Conservation (phyloP, 1,140 invertebrate species). For the Patella vulgata region DNA sequence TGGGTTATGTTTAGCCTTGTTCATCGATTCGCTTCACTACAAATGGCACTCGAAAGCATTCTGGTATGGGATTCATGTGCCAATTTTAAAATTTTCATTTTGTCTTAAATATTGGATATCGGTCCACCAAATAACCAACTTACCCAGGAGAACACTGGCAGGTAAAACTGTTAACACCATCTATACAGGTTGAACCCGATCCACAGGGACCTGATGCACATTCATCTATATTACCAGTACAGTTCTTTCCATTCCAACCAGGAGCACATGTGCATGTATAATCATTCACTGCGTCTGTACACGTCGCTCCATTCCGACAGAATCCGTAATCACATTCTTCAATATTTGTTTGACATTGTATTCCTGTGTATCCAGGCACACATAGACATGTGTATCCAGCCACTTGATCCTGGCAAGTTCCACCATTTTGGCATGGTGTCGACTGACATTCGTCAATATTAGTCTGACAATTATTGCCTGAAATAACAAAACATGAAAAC, state of each 20-base stretch:
- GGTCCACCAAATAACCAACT: constrained; percentile 20
- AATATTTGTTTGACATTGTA: constrained; percentile 18
- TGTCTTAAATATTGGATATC: too few relatives aligned
- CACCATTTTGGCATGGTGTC: constrained; percentile 25
- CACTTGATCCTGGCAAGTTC: constrained; percentile 18
- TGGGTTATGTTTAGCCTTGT: too few relatives aligned
- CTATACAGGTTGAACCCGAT: constrained; percentile 25
- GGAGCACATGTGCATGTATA: constrained; percentile 52
- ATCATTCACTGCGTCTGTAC: constrained; percentile 36
- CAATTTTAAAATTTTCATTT: too few relatives aligned
- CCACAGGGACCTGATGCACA: constrained; percentile 5
- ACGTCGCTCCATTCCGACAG: constrained; percentile 47
- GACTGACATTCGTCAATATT: constrained; percentile 28
- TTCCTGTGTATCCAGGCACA: constrained; percentile 18
- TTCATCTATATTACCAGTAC: too few relatives aligned
- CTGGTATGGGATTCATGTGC: too few relatives aligned
- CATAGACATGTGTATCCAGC: constrained; percentile 24
- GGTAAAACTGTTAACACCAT: constrained; percentile 22
- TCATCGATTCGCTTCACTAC: too few relatives aligned
- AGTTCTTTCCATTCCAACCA: constrained; percentile 43
- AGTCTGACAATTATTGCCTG: constrained; percentile 76
- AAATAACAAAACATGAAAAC: too few relatives aligned
- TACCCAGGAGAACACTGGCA: constrained; percentile 27
- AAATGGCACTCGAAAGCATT: too few relatives aligned
- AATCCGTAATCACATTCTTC: constrained; percentile 16